Evolutionary conservation across 1,140 invertebrate species (phyloP), one percentile per base, ranked within the genome.

Genomic region (Monomorium pharaonis): DNA sequence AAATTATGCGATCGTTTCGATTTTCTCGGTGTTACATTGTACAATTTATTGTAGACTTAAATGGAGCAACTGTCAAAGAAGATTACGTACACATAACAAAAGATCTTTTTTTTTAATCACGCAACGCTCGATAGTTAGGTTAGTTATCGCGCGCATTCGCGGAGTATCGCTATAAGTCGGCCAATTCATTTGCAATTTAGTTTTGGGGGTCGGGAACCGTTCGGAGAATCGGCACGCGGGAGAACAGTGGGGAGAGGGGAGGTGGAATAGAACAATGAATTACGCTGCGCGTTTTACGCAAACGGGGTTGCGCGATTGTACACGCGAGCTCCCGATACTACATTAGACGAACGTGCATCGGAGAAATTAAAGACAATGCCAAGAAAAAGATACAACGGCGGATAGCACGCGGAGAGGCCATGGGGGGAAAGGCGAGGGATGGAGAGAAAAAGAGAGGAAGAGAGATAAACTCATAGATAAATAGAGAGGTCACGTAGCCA

Each of bases 241-340:
- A 88, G 56, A 84, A n/a, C n/a, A n/a, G 77, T 84, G 74, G 42
- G n/a, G n/a, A n/a, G n/a, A 76, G 70, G 33, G 54, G 69, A n/a
- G n/a, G 67, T 83, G 62, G 84, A 86, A 65, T 65, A 84, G 76
- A 85, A 70, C 67, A 76, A 67, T 81, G 51, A 74, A 30, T 86
- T 63, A 47, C 77, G 78, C 58, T 75, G 84, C 74, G 86, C 86
- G 91, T 44, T 49, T 69, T 81, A 83, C 65, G 67, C 27, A 37
- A 83, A 33, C 67, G 37, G 51, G 12, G n/a, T 44, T 72, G 49
- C 49, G 49, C 49, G 78, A 81, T 60, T 72, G 24, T 74, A 54
- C 78, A 85, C 54, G 74, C 47, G 18, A 60, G 44, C 14, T 49
- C 81, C 42, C 21, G 62, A n/a, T 58, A 74, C 51, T 83, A 83